These are phyloP conservation scores for Rhopalosiphum padi DNA, from an alignment of 1,140 invertebrate genomes.

Conservation along the genomic window DNA sequence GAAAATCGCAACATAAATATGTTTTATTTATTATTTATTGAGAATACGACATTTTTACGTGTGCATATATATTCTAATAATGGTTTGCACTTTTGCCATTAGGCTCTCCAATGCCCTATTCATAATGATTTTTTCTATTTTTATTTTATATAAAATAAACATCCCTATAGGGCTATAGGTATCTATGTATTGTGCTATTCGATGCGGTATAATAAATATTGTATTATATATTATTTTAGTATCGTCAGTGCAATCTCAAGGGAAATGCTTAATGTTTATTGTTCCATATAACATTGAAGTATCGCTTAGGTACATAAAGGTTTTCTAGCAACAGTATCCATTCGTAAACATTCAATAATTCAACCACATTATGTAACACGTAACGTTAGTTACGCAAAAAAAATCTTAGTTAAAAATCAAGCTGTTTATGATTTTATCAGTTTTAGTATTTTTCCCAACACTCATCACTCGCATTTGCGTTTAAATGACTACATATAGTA, in stretches of 20 bases:
- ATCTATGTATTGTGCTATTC: not conserved
- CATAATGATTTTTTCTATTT: not conserved
- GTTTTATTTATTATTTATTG: constrained; percentile 20
- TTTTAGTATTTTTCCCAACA: not conserved
- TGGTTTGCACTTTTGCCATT: not conserved
- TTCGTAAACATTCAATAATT: not conserved
- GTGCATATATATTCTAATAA: not conserved
- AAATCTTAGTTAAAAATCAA: not conserved
- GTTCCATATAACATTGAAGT: not conserved
- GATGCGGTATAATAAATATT: not conserved
- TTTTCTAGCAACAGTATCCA: not conserved
- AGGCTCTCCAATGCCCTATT: not conserved
- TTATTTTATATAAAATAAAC: not conserved
- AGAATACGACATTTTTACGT: not conserved
- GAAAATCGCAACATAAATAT: not conserved
- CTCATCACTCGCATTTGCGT: too few species aligned
- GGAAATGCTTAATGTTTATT: not conserved
- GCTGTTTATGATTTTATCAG: not conserved
- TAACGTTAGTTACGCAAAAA: not conserved
- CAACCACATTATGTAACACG: not conserved
- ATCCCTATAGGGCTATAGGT: not conserved
- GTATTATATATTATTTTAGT: not conserved
- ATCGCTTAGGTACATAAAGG: not conserved
- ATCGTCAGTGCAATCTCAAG: not conserved
- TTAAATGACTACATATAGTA: not conserved